These are phyloP conservation scores for Tenthredo notha DNA, from an alignment of 2,888 invertebrate species.

Conservation along the genomic window DNA sequence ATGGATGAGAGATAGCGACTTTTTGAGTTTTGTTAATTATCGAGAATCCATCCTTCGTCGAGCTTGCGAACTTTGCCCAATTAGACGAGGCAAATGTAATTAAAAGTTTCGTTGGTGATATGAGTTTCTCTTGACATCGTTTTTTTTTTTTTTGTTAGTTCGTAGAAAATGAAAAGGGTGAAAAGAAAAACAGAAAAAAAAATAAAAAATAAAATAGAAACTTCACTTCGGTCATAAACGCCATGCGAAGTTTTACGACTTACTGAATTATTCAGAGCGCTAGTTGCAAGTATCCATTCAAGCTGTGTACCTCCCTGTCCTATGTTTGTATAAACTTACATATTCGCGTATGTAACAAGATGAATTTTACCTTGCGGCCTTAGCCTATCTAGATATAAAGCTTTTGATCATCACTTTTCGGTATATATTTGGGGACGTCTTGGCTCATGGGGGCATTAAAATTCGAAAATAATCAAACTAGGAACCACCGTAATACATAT, in stretches of 20 bases:
- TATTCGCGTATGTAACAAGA: not conserved
- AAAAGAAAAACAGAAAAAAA: not conserved
- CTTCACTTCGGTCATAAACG: not conserved
- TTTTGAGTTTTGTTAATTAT: constrained; percentile 22
- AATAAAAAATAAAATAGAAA: not conserved
- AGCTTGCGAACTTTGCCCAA: not conserved
- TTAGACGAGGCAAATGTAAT: not conserved
- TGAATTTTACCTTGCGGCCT: not conserved
- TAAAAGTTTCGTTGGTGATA: not conserved
- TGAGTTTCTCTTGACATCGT: not conserved
- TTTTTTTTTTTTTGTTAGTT: not conserved
- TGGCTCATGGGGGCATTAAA: too few relatives aligned
- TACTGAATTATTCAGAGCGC: constrained; percentile 7
- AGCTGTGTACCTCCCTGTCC: not conserved
- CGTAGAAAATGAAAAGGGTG: not conserved
- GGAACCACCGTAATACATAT: too few relatives aligned
- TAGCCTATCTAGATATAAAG: not conserved
- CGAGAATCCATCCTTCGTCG: constrained; percentile 1
- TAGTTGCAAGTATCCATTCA: constrained; percentile 6
- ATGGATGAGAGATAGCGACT: not conserved
- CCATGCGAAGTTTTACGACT: not conserved
- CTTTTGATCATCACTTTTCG: not conserved
- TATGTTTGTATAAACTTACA: not conserved
- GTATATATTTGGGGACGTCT: too few relatives aligned
- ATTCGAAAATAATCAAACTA: too few relatives aligned